Evolutionary conservation across 2,797 vertebrate genomes (phyloP), one percentile per base, ranked within the genome.

Genomic region (Eleutherodactylus coqui): DNA sequence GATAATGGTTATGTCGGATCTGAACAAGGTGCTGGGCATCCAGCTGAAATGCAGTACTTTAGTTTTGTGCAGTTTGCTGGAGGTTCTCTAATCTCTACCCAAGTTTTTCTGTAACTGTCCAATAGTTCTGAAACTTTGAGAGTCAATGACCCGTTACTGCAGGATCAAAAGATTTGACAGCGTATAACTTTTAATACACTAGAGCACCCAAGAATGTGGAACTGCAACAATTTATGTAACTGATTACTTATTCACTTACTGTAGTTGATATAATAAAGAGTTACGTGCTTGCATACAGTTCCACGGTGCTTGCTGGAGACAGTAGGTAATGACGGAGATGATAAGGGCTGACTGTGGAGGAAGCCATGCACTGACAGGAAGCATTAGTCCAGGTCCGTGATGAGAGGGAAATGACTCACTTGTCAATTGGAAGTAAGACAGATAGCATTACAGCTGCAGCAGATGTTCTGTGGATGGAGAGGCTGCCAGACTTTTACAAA

Each of bases 301-400:
- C 43, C 4, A 77, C 36, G 47, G 19, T 45, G 83, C n/a, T 38
- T 53, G 21, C 41, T 85, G 43, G 60, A 21, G 29, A 55, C 21
- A 29, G 16, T 34, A 8, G 34, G 73, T 43, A 36, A 49, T 60
- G 51, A 9, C 17, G 77, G 34, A 43, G 51, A 55, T 47, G 67
- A 84, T 84, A 84, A n/a, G 67, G 79, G 27, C 36, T 75, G 51
- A 11, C 69, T 82, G 24, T 38, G 34, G 24, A 82, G 79, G 73
- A 82, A 86, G 19, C 34, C 43, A 58, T 81, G 55, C 62, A 27
- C 49, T 87, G 41, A 87, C 80, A 83, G 86, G 81, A 87, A 84
- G 82, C 67, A 84, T 75, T 87, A 84, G 7, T 58, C 29, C 67
- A 49, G 49, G 9, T 27, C 47, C 32, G 14, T 36, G 24, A 82